Percentiles rank a stretch among this genome's conserved stretches.
Evolutionary conservation across 2,888 invertebrate species (phyloP).

Genomic region (Terebella lapidaria): DNA sequence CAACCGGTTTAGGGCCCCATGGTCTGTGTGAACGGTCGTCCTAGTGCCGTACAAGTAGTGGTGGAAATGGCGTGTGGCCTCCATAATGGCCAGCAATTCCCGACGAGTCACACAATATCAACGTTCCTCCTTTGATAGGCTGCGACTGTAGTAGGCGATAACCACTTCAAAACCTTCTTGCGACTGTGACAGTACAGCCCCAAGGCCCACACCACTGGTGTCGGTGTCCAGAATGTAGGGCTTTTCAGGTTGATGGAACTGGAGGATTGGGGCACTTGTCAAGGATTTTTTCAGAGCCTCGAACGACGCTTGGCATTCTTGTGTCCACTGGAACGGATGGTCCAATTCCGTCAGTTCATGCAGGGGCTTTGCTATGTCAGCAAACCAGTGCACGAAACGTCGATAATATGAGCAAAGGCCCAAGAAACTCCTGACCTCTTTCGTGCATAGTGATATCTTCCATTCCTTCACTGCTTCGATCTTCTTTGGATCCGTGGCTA

Average conservation of each 20-base stretch:
- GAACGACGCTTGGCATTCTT: conserved; percentile 7
- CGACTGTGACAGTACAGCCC: conserved; percentile 17
- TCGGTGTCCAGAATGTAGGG: not conserved
- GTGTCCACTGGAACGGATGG: conserved; percentile 14
- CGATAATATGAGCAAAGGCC: not conserved
- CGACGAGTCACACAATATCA: conserved; percentile 17
- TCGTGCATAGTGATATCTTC: not conserved
- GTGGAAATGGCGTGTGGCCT: conserved; percentile 18
- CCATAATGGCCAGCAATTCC: conserved; percentile 23
- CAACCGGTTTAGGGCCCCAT: conserved; percentile 23
- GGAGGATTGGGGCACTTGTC: not conserved
- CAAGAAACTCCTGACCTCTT: not conserved
- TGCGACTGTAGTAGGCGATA: conserved; percentile 20
- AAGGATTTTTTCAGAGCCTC: not conserved
- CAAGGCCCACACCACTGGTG: not conserved
- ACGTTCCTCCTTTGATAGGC: conserved; percentile 15
- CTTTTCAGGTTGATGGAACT: not conserved
- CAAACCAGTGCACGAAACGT: no score
- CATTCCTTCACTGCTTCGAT: not conserved
- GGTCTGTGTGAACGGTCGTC: conserved; percentile 17
- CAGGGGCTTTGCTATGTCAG: no score
- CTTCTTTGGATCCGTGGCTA: no score
- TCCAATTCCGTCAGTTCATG: not conserved
- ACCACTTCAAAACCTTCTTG: conserved; percentile 13
- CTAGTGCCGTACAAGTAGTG: conserved; percentile 18